Evolutionary conservation across 1,140 invertebrate species (phyloP), one percentile per base, ranked within the genome.

Genomic region (Tetramorium parvispinum): DNA sequence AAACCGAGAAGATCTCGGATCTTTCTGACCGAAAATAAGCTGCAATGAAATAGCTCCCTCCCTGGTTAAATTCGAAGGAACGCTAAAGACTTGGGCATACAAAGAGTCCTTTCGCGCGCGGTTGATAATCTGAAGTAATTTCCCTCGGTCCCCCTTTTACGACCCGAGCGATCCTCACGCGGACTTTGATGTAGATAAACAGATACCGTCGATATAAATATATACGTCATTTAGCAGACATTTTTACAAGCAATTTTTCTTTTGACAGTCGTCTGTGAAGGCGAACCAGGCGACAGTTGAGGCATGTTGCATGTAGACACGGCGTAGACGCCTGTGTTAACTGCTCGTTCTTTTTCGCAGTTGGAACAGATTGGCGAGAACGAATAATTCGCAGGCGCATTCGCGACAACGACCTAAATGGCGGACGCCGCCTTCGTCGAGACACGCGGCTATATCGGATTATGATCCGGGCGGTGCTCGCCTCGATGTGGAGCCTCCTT

Each of bases 401-500:
- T 49, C 81, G 49, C 46, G 78, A 70, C 46, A 49, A 70, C 61
- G 46, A 66, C 18, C 13, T 70, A 81, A 81, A 81, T 70, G 51
- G 77, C 65, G 51, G 78, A 57, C 77, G 77, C 21, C 27, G 61
- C 40, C 57, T 59, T 75, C 55, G 59, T 7, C 66, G 53, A 49
- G 81, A 21, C 79, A 43, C 43, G 40, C 55, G 55, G 70, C 43
- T 76, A 76, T 57, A 61, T 76, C 55, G 68, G 53, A 75, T 85
- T 63, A 51, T 85, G 70, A 81, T 70, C 78, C 61, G 32, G 61
- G 27, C 32, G 32, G 21, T 55, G 46, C 32, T 79, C 63, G 78
- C 57, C 46, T 57, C 78, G 78, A 40, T 81, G 63, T 88, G 88
- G 71, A 73, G 77, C 78, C 82, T 79, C 87, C 59, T 81, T 89